Conservation (phyloP, 2,113 vertebrate species). For the Cyphomyrus discorhynchus region DNA sequence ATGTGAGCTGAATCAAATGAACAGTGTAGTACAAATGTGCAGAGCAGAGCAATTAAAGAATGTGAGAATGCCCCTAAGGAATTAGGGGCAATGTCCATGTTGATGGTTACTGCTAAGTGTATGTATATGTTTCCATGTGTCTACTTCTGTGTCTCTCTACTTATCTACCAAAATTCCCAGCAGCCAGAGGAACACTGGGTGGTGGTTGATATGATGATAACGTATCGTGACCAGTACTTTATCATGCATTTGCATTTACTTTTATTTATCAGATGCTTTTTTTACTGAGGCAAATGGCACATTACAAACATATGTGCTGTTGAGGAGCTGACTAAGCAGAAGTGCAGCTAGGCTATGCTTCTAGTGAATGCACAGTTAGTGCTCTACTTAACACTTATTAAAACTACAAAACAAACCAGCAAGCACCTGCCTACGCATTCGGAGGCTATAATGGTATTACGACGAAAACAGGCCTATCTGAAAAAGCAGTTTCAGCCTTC, state of each 20-base stretch:
- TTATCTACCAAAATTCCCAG: not conserved
- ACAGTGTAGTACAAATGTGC: too few species aligned
- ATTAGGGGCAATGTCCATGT: not conserved
- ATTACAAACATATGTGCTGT: not conserved
- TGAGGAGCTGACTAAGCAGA: not conserved
- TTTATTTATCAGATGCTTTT: not conserved
- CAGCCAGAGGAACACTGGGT: not conserved
- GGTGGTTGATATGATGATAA: not conserved
- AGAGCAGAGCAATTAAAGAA: too few species aligned
- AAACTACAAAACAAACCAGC: not conserved
- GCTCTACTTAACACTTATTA: not conserved
- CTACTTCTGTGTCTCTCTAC: not conserved
- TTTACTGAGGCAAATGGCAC: not conserved
- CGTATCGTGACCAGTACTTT: not conserved
- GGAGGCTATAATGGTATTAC: not conserved
- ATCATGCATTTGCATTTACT: not conserved
- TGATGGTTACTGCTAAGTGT: not conserved
- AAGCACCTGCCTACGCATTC: not conserved
- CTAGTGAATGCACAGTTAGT: not conserved
- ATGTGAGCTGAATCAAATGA: too few species aligned
- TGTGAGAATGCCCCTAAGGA: too few species aligned
- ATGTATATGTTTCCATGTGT: not conserved
- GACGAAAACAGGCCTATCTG: not conserved
- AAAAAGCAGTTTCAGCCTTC: not conserved
- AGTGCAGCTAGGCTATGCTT: not conserved